Evolutionary conservation across 2,113 vertebrate genomes (phyloP), one percentile per base, ranked within the genome.

Genomic region (Macquaria australasica): DNA sequence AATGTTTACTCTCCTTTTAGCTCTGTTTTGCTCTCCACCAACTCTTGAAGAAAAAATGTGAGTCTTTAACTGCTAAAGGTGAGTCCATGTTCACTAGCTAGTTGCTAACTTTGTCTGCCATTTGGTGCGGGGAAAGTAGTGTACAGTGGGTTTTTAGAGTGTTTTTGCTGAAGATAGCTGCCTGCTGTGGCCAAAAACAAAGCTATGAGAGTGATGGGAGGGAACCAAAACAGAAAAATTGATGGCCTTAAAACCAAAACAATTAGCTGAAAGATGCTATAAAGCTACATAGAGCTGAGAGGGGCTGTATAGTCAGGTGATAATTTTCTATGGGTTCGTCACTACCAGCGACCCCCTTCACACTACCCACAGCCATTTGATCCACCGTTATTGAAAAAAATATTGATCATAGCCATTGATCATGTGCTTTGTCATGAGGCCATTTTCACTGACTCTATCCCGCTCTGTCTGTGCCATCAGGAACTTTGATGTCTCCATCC

Each of bases 401-500:
- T 16, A 28, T 8, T 64, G 16, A 66, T 70, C 14, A 43, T 3
- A n/a, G 37, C 23, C 21, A 41, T 10, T 31, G n/a, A 7, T 21
- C 43, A n/a, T 78, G 51, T 58, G 21, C 56, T 66, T 66, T 31
- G 15, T 60, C 28, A 64, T 0, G 21, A 68, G 28, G 81, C 31
- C 43, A 62, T 88, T 67, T 41, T 55, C 58, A 20, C 43, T 59
- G 71, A 81, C 77, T 72, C 21, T 25, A 3, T 77, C 51, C 41
- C 2, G 20, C 3, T 43, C 73, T 41, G 43, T 76, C 72, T 82
- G 18, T 79, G 81, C 81, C 87, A 87, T 76, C 11, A 12, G n/a
- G 31, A 75, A 28, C 77, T 89, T 77, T 86, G 82, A 92, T 68
- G 85, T 86, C 73, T 88, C 83, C 76, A 86, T 91, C 83, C 83